phyloP scores from a whole-genome alignment of 2,113 vertebrate species.

The Prinia subflava region DNA sequence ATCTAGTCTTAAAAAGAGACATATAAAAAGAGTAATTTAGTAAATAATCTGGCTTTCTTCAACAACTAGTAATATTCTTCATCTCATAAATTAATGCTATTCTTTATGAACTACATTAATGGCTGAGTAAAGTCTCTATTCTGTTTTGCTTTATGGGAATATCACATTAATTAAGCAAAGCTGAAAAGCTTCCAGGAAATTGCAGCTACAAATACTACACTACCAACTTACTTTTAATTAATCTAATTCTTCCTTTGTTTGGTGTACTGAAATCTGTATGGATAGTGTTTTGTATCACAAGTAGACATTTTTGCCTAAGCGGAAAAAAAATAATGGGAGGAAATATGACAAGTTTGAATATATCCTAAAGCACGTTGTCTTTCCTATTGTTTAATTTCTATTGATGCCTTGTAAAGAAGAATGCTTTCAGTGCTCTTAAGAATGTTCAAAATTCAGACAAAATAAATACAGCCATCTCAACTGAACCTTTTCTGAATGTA shows the following conservation, averaged over 20 bases:
- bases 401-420: not conserved
- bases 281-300: not conserved
- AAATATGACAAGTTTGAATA: not conserved
- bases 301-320: not conserved
- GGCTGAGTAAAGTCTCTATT: not conserved
- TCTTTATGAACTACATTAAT: not conserved
- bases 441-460: not conserved
- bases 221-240: not conserved
- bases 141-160: not conserved
- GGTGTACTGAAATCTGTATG: not conserved
- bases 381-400: not conserved
- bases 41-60: not conserved
- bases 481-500: not conserved
- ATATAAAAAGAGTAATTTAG: not conserved
- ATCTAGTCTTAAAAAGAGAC: not conserved
- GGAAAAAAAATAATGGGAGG: not conserved
- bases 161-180: not conserved
- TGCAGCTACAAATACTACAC: not conserved
- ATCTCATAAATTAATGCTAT: not conserved
- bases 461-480: not conserved
- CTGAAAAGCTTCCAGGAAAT: not conserved
- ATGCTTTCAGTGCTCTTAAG: not conserved
- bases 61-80: not conserved
- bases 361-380: not conserved
- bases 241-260: not conserved